Percentiles rank a stretch among this genome's conserved stretches.
phyloP scores from a whole-genome alignment of 2,113 vertebrate genomes.

The Cyanoramphus novaezelandiae region DNA sequence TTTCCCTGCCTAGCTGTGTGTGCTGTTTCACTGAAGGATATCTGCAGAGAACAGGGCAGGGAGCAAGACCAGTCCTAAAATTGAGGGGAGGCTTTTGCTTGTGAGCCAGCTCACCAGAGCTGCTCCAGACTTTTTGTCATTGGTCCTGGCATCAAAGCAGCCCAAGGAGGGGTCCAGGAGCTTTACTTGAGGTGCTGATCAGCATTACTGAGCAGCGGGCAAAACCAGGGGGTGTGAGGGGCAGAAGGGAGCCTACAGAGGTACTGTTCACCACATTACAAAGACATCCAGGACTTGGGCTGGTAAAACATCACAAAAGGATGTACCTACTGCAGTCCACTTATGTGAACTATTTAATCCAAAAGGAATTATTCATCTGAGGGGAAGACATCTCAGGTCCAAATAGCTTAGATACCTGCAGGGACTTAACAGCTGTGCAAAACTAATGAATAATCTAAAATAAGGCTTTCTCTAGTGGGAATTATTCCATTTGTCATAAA shows the following conservation, averaged over 20 bases:
- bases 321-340: background rate
- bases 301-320: background rate
- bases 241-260: accelerated
- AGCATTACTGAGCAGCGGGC: accelerated
- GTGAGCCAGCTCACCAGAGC: background rate
- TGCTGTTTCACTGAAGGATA: background rate
- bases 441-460: constrained; percentile 20
- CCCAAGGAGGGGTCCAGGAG: too few species aligned
- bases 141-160: background rate
- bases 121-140: background rate
- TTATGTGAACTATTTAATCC: background rate
- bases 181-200: accelerated
- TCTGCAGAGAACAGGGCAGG: background rate
- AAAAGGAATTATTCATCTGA: background rate
- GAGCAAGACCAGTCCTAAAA: background rate
- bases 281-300: accelerated
- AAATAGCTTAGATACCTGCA: background rate
- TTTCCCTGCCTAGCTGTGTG: background rate
- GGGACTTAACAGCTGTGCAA: background rate
- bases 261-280: accelerated
- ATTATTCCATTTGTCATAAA: background rate
- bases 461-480: background rate
- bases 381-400: background rate
- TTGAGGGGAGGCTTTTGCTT: accelerated
- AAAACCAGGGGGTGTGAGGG: accelerated